These are phyloP conservation scores for Melitaea athalia DNA, from an alignment of 2,888 invertebrate genomes.

Conservation along the genomic window DNA sequence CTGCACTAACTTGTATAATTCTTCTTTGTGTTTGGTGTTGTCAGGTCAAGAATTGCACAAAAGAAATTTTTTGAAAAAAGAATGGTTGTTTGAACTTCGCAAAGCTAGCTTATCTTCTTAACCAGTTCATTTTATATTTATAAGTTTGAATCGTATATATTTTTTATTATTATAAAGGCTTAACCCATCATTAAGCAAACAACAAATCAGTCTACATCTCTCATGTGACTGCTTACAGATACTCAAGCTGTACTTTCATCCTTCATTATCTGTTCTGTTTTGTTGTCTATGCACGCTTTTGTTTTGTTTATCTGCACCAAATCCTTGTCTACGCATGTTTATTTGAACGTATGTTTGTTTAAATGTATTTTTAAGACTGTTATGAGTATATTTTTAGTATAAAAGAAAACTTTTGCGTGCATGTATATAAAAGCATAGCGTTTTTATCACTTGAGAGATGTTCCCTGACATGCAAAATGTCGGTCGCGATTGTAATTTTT, in stretches of 20 bases:
- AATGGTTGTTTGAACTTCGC: no score
- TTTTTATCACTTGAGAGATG: slow-evolving; percentile 78
- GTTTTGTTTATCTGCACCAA: slow-evolving; percentile 33
- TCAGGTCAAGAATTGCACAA: no score
- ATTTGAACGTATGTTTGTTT: slow-evolving; percentile 16
- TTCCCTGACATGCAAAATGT: slow-evolving; percentile 71
- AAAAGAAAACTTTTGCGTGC: slow-evolving; percentile 53
- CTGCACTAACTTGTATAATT: no score
- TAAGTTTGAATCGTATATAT: background rate
- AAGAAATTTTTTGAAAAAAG: no score
- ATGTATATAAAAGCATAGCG: slow-evolving; percentile 58
- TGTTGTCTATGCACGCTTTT: slow-evolving; percentile 46
- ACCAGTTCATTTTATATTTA: slow-evolving; percentile 4
- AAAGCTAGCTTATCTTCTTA: no score
- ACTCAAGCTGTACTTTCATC: slow-evolving; percentile 56
- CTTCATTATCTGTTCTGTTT: slow-evolving; percentile 39
- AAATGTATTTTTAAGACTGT: slow-evolving; percentile 10
- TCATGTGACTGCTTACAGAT: slow-evolving; percentile 74
- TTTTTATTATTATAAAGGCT: slow-evolving; percentile 24
- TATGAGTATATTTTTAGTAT: slow-evolving; percentile 22
- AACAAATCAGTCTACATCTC: slow-evolving; percentile 74
- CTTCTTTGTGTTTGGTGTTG: no score
- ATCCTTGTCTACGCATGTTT: slow-evolving; percentile 30
- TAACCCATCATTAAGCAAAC: slow-evolving; percentile 42
- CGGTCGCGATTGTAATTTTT: slow-evolving; percentile 39